A percentile compares a stretch with the other conserved stretches of the same genome.
Conservation (phyloP, 1,140 invertebrate species). For the Nomia melanderi region DNA sequence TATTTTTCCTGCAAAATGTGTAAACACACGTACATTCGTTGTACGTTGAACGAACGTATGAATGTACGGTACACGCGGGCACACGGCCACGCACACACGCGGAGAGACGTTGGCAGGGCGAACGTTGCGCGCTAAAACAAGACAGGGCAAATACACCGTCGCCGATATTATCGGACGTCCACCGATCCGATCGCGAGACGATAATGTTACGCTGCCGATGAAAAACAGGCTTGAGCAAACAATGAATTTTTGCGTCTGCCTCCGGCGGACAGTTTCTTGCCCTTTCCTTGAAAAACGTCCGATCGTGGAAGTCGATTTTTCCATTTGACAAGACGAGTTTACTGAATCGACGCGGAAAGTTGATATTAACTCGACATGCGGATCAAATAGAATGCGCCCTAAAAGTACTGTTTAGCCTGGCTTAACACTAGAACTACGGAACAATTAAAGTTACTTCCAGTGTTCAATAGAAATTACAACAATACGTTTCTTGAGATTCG, state of each 20-base stretch:
- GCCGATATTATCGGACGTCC: constrained; percentile 37
- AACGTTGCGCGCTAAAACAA: background rate
- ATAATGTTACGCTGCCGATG: constrained; percentile 21
- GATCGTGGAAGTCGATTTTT: too few relatives aligned
- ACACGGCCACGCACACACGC: background rate
- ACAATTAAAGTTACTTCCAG: too few relatives aligned
- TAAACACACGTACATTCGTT: background rate
- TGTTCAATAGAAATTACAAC: too few relatives aligned
- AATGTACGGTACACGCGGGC: too few relatives aligned
- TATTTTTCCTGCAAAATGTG: background rate
- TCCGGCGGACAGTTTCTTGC: constrained; percentile 7
- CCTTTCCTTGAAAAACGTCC: background rate
- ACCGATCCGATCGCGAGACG: constrained; percentile 31
- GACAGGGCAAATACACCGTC: constrained; percentile 27
- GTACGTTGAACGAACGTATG: too few relatives aligned
- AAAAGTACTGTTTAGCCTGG: too few relatives aligned
- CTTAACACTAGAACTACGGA: too few relatives aligned
- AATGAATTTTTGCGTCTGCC: constrained; percentile 30
- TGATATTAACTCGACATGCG: too few relatives aligned
- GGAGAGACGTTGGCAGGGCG: background rate
- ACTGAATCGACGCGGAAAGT: too few relatives aligned
- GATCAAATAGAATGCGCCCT: too few relatives aligned
- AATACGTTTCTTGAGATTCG: too few relatives aligned
- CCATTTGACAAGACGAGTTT: background rate
- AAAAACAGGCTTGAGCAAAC: constrained; percentile 31